Evolutionary conservation across 1,140 invertebrate species (phyloP), one percentile per base, ranked within the genome.

Genomic region (Drosophila paulistorum): DNA sequence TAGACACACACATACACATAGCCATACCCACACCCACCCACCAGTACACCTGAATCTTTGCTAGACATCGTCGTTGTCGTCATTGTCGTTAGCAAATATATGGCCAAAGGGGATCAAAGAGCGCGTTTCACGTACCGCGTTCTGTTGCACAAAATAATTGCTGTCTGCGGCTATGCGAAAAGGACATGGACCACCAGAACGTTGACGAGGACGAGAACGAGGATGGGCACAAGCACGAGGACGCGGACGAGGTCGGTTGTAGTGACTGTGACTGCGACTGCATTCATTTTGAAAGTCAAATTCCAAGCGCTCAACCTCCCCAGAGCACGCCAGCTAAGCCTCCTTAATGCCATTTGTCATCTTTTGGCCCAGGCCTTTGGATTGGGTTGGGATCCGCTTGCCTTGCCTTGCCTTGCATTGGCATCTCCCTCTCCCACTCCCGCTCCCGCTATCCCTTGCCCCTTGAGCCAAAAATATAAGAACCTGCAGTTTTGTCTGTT

Each of bases 71-170:
- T 62, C 60, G 60, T 45, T 45, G 60, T 30, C 60, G 39, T 79
- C 83, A 87, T 86, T 86, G 82, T 86, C 82, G 82, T 86, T 86
- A 79, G 83, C 76, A 86, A 86, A 86, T 86, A 86, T 87, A 86
- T 83, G 79, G 70, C 72, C 83, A 79, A 77, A 89, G 73, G 79
- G 83, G 83, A 86, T 86, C 83, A 83, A 86, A 87, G 82, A 66
- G 83, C 83, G 67, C 57, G 57, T 51, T 75, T 72, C 64, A 75
- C 73, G 74, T 79, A 80, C 23, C 70, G 48, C 57, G 58, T 74
- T 71, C 71, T 65, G 74, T 67, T 70, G 64, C 71, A 69, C 66
- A 79, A 76, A 74, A 86, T 86, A 86, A 86, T 86, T 77, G 75
- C 68, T 66, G 74, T 71, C 42, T 37, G 41, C 10, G 4, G 57